These are phyloP conservation scores for Spilarctia lutea DNA, from an alignment of 2,888 invertebrate genomes.

Conservation along the genomic window DNA sequence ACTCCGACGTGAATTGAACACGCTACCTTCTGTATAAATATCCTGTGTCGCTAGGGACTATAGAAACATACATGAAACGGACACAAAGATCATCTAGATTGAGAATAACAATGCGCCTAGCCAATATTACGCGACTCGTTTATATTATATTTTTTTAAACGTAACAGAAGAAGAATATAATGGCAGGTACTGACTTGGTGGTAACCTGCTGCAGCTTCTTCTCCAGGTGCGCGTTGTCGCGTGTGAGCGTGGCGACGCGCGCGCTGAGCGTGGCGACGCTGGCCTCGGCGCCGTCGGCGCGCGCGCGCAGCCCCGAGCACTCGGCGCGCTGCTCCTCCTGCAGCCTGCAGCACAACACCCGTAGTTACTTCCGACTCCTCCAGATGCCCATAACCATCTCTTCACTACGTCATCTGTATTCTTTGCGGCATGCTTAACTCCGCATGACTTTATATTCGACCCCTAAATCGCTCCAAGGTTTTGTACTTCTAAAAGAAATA, in stretches of 20 bases:
- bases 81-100: too few relatives aligned
- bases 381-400: neutral
- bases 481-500: too few relatives aligned
- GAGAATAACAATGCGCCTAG: too few relatives aligned
- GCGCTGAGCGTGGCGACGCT: slow-evolving; percentile 78
- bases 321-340: slow-evolving; percentile 75
- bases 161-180: too few relatives aligned
- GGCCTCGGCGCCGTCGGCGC: slow-evolving; percentile 80
- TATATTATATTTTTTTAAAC: too few relatives aligned
- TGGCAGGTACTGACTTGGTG: slow-evolving; percentile 78
- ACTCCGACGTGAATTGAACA: slow-evolving; percentile 99
- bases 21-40: slow-evolving; percentile 94
- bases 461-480: too few relatives aligned
- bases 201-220: slow-evolving; percentile 89
- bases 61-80: too few relatives aligned
- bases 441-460: neutral
- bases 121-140: too few relatives aligned
- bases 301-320: slow-evolving; percentile 84
- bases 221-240: slow-evolving; percentile 90
- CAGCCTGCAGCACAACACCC: neutral
- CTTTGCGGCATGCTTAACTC: neutral
- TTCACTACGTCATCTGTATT: neutral
- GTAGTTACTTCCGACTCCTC: neutral
- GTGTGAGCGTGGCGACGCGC: slow-evolving; percentile 84
- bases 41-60: too few relatives aligned